Base-by-base conservation (phyloP, 2,797 vertebrate species). In the Mycteria americana region DNA sequence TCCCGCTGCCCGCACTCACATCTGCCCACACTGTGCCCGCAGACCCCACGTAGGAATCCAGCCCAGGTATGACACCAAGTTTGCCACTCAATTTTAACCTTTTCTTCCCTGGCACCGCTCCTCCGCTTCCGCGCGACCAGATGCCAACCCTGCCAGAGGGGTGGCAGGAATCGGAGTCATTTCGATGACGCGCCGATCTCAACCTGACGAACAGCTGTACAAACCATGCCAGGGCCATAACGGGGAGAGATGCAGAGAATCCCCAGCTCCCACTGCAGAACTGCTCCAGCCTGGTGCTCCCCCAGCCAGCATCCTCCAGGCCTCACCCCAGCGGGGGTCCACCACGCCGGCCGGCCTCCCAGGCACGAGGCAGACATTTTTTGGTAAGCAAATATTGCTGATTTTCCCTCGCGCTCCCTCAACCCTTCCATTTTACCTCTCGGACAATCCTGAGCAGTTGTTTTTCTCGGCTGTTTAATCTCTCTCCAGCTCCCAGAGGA, bases 401-500 rank as follows among this genome's bases (percentile, higher is more conserved):
- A 17, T n/a, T 89, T 82, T 83, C 48, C 48, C 60, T 92, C 0
- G 1, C 33, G 64, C 65, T 91, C 48, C 31, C 41, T 39, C 43
- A 85, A 0, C 25, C 53, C 64, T 92, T 90, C 85, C 51, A 80
- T 92, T 94, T 84, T 84, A 82, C 73, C 88, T 94, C 80, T 23
- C n/a, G 79, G 83, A 86, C 88, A 90, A 73, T 21, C 54, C 57
- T 27, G 48, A 92, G 88, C 67, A 59, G 63, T 39, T 93, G 50
- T 68, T 96, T 86, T 82, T 69, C 82, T 45, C 11, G 0, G 53
- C 79, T 88, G 57, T 86, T 92, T 86, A 89, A 89, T 77, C 91
- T 86, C 79, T 28, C 74, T 46, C 41, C 46, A 64, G 82, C 57
- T 92, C 85, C 68, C 85, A 92, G 67, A 80, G 64, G 92, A 93